phyloP scores from a whole-genome alignment of 2,888 invertebrate genomes.

The Iselma pallidipennis region DNA sequence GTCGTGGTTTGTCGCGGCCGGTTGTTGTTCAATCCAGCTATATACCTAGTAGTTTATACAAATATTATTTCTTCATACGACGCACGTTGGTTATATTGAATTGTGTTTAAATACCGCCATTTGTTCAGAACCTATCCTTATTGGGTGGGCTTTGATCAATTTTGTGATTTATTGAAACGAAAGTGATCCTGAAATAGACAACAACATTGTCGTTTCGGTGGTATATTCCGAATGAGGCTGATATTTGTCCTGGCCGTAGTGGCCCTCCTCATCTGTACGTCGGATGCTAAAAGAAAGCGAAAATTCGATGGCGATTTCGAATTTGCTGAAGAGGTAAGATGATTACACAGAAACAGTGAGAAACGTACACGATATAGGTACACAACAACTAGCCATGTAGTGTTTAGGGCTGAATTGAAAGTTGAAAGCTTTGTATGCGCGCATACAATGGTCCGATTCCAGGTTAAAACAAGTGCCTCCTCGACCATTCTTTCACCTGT shows the following conservation, averaged over 20 bases:
- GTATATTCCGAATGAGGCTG: conserved; percentile 50
- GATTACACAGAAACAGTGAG: neutral
- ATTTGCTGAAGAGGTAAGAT: conserved; percentile 75
- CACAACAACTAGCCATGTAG: too few species aligned
- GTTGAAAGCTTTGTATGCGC: neutral
- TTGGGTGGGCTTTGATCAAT: too few species aligned
- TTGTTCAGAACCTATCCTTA: too few species aligned
- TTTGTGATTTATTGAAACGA: too few species aligned
- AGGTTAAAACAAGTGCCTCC: conserved; percentile 26
- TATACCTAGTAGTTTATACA: too few species aligned
- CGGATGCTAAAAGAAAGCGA: conserved; percentile 65
- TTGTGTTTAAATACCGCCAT: too few species aligned
- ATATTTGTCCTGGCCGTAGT: conserved; percentile 56
- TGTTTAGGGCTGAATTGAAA: neutral
- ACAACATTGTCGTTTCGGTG: conserved; percentile 5
- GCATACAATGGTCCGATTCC: conserved; percentile 14
- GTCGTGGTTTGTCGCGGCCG: conserved; percentile 45
- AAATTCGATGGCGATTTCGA: conserved; percentile 79
- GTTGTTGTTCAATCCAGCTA: conserved; percentile 30
- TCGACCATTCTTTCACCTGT: conserved; percentile 37
- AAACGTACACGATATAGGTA: too few species aligned
- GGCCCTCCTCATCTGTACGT: conserved; percentile 52
- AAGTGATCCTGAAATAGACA: conserved; percentile 10
- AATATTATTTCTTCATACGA: too few species aligned
- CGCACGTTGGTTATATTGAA: too few species aligned